Conservation (phyloP, 1,140 invertebrate species). For the Scaptomyza hsui region DNA sequence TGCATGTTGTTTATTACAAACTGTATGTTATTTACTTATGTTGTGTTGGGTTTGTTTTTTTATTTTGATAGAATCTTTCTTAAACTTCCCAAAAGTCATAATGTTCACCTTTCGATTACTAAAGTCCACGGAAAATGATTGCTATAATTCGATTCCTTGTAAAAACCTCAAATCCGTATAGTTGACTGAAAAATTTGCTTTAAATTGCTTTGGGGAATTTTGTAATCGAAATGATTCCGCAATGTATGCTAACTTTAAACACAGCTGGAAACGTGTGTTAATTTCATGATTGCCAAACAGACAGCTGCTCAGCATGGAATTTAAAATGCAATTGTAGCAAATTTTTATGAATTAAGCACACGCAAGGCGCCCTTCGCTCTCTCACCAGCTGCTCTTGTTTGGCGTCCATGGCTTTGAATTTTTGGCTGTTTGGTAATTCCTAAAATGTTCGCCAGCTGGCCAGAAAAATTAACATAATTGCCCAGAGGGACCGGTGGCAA, state of each 20-base stretch:
- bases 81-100: too few species aligned
- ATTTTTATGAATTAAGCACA: constrained; percentile 58
- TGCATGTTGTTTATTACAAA: too few species aligned
- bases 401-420: constrained; percentile 61
- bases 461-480: constrained; percentile 70
- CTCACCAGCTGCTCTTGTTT: background rate
- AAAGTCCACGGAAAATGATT: too few species aligned
- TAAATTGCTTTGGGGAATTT: background rate
- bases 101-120: too few species aligned
- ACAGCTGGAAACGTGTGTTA: constrained; percentile 12
- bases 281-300: constrained; percentile 23
- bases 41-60: too few species aligned
- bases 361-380: constrained; percentile 35
- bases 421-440: constrained; percentile 62
- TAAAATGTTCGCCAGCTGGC: constrained; percentile 65
- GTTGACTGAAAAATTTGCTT: background rate
- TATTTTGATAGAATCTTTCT: too few species aligned
- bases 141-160: too few species aligned
- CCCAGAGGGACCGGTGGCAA: constrained; percentile 6
- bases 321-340: constrained; percentile 71
- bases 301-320: constrained; percentile 32
- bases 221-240: background rate
- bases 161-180: background rate
- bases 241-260: background rate
- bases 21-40: too few species aligned